A percentile compares a stretch with the other conserved stretches of the same genome.
Conservation (phyloP, 2,797 vertebrate species). For the Prionace glauca region DNA sequence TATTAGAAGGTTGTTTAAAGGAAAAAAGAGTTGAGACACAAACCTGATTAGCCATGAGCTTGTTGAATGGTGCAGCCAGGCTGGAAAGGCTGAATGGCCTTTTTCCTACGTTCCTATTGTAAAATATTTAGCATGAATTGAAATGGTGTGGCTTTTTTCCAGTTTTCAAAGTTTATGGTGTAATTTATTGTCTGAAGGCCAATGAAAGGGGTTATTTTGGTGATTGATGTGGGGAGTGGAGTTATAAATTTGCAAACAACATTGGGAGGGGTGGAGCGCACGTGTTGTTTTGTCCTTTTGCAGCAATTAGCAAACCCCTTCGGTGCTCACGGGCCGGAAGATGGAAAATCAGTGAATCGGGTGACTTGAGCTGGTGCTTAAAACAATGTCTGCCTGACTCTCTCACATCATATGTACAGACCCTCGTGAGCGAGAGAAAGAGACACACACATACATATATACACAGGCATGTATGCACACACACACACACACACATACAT, state of each 20-base stretch:
- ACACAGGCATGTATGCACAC: too few relatives aligned
- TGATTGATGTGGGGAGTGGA: neutral
- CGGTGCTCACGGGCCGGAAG: neutral
- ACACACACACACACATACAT: too few relatives aligned
- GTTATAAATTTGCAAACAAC: neutral
- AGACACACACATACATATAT: too few relatives aligned
- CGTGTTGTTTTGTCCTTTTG: neutral
- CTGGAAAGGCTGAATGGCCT: too few relatives aligned
- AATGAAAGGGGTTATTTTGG: neutral
- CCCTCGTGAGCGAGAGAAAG: too few relatives aligned
- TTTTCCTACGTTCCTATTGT: neutral
- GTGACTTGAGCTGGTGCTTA: neutral
- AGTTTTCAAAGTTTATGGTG: neutral
- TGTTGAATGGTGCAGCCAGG: too few relatives aligned
- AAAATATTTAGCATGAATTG: neutral
- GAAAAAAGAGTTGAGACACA: too few relatives aligned
- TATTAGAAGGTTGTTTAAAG: too few relatives aligned
- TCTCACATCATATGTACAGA: neutral
- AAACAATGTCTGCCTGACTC: neutral
- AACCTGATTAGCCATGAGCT: too few relatives aligned
- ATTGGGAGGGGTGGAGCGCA: neutral
- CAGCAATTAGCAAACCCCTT: neutral
- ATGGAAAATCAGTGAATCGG: neutral
- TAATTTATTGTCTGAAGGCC: too few relatives aligned
- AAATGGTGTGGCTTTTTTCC: neutral